Conservation (phyloP, 2,888 invertebrate genomes). For the Linyphia triangularis region DNA sequence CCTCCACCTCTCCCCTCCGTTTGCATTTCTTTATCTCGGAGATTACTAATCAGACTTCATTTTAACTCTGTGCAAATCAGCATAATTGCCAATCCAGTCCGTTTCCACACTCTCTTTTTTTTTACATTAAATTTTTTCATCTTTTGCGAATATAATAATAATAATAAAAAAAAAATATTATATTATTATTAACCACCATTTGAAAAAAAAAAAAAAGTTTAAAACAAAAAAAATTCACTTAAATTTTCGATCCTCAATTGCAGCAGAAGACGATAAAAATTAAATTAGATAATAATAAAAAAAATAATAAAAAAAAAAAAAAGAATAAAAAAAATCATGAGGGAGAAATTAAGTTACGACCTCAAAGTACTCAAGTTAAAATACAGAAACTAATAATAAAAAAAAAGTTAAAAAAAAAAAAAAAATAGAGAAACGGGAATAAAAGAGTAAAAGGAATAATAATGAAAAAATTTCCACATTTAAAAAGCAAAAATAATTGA, state of each 20-base stretch:
- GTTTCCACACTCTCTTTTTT: conserved; percentile 44
- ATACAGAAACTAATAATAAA: conserved; percentile 62
- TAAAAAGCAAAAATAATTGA: conserved; percentile 75
- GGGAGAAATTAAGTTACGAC: conserved; percentile 74
- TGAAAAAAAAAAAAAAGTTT: conserved; percentile 60
- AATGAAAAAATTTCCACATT: conserved; percentile 53
- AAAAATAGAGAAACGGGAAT: conserved; percentile 51
- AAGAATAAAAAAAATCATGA: conserved; percentile 55
- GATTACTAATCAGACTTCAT: conserved; percentile 71
- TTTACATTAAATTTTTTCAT: conserved; percentile 10
- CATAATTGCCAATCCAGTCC: conserved; percentile 66
- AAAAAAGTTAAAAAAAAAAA: conserved; percentile 57
- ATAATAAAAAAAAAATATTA: conserved; percentile 55
- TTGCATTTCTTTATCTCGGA: conserved; percentile 66
- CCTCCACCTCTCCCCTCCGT: conserved; percentile 17
- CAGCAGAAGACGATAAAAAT: conserved; percentile 63
- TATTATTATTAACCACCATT: conserved; percentile 61
- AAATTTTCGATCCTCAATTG: conserved; percentile 71
- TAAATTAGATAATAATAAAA: conserved; percentile 60
- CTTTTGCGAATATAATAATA: conserved; percentile 41
- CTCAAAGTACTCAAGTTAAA: conserved; percentile 69
- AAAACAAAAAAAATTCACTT: conserved; percentile 63
- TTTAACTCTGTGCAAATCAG: conserved; percentile 70
- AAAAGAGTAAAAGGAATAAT: conserved; percentile 19
- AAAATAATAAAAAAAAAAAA: conserved; percentile 42